Conservation (phyloP, 2,888 invertebrate species). For the Acanthosepion esculentum region DNA sequence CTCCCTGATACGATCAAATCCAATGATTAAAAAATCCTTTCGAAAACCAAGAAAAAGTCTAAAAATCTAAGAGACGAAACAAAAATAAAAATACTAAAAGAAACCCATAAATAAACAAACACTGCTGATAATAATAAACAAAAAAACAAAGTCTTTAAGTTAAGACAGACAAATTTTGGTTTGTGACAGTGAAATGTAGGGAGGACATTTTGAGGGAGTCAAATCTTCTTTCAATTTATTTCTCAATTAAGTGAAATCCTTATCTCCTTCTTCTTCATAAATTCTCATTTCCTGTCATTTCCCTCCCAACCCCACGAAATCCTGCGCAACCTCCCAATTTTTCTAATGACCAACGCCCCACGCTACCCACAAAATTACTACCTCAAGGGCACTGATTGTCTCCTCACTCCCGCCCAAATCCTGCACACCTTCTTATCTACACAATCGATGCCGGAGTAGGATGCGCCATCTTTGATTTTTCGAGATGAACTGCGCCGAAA, state of each 20-base stretch:
- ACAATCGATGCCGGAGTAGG: not conserved
- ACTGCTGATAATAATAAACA: not conserved
- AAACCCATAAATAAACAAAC: not conserved
- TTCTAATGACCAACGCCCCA: not conserved
- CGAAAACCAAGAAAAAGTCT: not conserved
- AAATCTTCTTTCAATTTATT: conserved; percentile 15
- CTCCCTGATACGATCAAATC: not conserved
- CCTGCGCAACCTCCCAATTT: not conserved
- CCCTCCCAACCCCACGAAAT: not conserved
- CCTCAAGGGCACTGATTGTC: not conserved
- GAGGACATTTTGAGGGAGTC: not conserved
- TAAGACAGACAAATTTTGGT: not conserved
- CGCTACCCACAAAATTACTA: not conserved
- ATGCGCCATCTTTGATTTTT: not conserved
- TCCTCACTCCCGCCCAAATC: not conserved
- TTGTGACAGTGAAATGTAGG: not conserved
- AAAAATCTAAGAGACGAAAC: no score
- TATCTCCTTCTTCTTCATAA: not conserved
- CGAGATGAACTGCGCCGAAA: not conserved
- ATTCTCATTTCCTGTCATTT: not conserved
- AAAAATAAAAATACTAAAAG: not conserved
- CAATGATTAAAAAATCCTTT: not conserved
- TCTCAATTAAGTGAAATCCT: conserved; percentile 4
- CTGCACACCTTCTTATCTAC: not conserved
- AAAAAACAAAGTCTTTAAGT: not conserved